A percentile compares a stretch with the other conserved stretches of the same genome.
Evolutionary conservation across 2,888 invertebrate genomes (phyloP).

Genomic region (Heteropelma amictum): DNA sequence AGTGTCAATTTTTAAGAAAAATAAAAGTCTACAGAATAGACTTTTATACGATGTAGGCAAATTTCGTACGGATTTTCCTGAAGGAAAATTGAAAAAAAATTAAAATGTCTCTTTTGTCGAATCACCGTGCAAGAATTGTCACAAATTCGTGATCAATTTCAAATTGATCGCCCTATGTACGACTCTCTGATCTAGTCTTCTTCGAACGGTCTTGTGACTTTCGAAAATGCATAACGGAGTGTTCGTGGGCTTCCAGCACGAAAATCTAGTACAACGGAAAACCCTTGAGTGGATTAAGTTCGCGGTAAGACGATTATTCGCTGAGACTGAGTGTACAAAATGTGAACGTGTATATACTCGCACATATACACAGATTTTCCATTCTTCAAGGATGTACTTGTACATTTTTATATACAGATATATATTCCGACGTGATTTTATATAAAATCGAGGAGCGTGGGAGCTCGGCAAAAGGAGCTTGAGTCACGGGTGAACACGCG

Average conservation of each 20-base stretch:
- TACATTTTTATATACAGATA: background rate
- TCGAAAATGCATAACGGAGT: conserved; percentile 46
- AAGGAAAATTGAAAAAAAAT: background rate
- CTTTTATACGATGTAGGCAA: no score
- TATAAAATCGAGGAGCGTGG: conserved; percentile 10
- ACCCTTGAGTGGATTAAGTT: conserved; percentile 53
- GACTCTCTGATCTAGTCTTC: conserved; percentile 13
- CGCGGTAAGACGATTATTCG: conserved; percentile 53
- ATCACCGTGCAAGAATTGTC: no score
- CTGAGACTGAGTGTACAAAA: conserved; percentile 23
- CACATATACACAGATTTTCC: background rate
- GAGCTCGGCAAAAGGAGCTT: conserved; percentile 12
- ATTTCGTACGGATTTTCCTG: background rate
- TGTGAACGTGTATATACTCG: conserved; percentile 8
- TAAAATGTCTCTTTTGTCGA: background rate
- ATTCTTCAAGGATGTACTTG: background rate
- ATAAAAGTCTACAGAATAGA: background rate
- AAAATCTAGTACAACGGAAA: conserved; percentile 41
- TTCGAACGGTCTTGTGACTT: conserved; percentile 37
- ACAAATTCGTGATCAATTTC: no score
- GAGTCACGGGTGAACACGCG: conserved; percentile 50
- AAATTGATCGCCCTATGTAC: no score
- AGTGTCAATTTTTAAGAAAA: background rate
- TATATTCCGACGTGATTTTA: conserved; percentile 1
- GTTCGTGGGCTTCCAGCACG: conserved; percentile 51